Evolutionary conservation across 1,140 invertebrate genomes (phyloP), one percentile per base, ranked within the genome.

Genomic region (Meloidogyne hapla): DNA sequence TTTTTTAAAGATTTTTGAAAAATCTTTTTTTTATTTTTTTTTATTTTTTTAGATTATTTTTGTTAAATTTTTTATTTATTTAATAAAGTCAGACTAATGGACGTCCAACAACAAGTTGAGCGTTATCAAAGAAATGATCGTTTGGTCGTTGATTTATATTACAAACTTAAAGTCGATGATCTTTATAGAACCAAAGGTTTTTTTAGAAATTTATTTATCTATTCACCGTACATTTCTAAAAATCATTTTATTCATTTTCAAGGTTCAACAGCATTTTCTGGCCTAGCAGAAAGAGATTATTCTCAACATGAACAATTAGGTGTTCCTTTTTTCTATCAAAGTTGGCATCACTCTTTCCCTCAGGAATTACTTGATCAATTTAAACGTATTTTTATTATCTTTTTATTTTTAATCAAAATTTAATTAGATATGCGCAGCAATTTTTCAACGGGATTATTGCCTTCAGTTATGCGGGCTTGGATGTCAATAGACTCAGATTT

Each of bases 401-500:
- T 13, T 1, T 33, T n/a, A 9, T 42, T 18, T 76, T 38, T 25
- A 33, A n/a, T 78, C 21, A 15, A 25, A 48, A 63, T 63, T 70
- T 72, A 18, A 78, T 69, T 28, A 94, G 93, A 93, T 90, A 92
- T 94, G 90, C 94, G 95, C 88, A 94, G 92, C 82, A 93, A 95
- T 86, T 96, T 93, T 87, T 91, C 93, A 88, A 96, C 97, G 93
- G 96, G 96, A 8, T 88, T 98, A 8, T 96, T 98, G 89, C 92
- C 94, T 74, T 94, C 96, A 87, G 96, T 99, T 80, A 92, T 92
- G 33, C 90, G 96, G 86, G 95, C 95, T 0, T 99, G 95, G 95
- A 88, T 99, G 23, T 94, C 94, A 28, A 94, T 99, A 84, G 96
- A 99, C 85, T 96, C 93, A 85, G 94, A 97, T 89, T 93, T 99